Evolutionary conservation across 2,113 vertebrate genomes (phyloP), one percentile per base, ranked within the genome.

Genomic region (Hippocampus abdominalis): DNA sequence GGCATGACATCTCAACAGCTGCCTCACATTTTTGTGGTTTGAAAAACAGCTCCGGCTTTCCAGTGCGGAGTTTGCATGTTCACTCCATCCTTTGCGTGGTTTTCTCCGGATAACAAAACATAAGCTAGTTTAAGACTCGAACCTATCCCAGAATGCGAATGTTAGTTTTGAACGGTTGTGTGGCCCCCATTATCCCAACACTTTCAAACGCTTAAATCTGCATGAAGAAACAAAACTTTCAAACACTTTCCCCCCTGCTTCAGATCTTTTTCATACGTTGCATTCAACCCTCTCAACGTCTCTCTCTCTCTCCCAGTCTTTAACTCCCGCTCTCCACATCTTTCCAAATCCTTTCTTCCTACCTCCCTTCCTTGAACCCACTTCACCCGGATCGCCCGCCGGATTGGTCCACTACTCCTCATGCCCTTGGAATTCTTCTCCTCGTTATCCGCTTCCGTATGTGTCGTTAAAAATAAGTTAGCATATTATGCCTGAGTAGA

Each of bases 341-440:
- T 79, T 27, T 79, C 39, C 29, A 76, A 75, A 74, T 81, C 72
- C 74, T 78, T 80, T 79, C 77, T 76, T n/a, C 36, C 57, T 57
- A 54, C 51, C 51, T 63, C 71, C 71, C 64, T 78, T 81, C 75
- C 75, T 81, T 78, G 72, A 79, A 16, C 51, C 74, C 79, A 76
- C 79, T 84, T 86, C 78, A 84, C 81, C 82, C 76, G 72, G 63
- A 65, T 68, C 82, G 71, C 82, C 80, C 60, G n/a, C 70, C 56
- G 62, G 73, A 75, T 71, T 79, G 83, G 75, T 73, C 1, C 21
- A 59, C 64, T 61, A 59, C 69, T 65, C 61, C 56, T 67, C 76
- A 54, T 78, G 40, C 44, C 2, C 49, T 20, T 21, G 25, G 10
- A 39, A 56, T 70, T 49, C n/a, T 36, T 62, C 63, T 64, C 68